phyloP scores from a whole-genome alignment of 2,888 invertebrate species.

The Cyrtodaria siliqua region DNA sequence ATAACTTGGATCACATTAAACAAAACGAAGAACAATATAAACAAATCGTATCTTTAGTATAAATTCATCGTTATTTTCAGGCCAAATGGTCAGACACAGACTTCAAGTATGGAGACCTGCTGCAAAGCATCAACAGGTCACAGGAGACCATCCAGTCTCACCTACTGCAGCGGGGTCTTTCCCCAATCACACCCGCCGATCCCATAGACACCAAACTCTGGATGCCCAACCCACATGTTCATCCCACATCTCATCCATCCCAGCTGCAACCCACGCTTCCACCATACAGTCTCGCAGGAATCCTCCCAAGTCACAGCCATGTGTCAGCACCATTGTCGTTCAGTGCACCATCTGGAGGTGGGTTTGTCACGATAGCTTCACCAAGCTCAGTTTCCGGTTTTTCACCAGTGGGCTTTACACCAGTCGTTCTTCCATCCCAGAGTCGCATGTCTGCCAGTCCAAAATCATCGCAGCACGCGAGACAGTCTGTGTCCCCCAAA shows the following conservation, averaged over 20 bases:
- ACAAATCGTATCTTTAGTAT: too few species aligned
- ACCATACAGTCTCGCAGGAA: neutral
- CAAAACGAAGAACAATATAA: too few species aligned
- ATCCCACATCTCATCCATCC: neutral
- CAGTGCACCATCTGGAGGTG: constrained; percentile 13
- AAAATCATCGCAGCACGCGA: constrained; percentile 7
- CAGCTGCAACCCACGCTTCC: neutral
- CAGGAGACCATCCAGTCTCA: constrained; percentile 46
- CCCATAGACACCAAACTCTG: constrained; percentile 32
- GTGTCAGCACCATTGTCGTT: neutral
- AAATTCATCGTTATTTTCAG: constrained; percentile 14
- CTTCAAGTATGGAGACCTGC: constrained; percentile 53
- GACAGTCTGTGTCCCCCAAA: neutral
- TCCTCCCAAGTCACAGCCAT: neutral
- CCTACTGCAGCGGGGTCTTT: constrained; percentile 53
- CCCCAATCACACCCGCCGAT: constrained; percentile 64
- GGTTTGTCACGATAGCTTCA: constrained; percentile 16
- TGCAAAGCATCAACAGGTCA: constrained; percentile 51
- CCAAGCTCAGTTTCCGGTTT: constrained; percentile 13
- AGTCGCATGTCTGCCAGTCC: constrained; percentile 18
- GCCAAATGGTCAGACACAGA: constrained; percentile 35
- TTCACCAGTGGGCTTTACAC: constrained; percentile 32
- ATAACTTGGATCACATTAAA: too few species aligned
- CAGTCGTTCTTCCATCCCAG: constrained; percentile 46
- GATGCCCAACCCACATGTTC: constrained; percentile 4